Conservation (phyloP, 2,797 vertebrate genomes). For the Sebastes itinus region DNA sequence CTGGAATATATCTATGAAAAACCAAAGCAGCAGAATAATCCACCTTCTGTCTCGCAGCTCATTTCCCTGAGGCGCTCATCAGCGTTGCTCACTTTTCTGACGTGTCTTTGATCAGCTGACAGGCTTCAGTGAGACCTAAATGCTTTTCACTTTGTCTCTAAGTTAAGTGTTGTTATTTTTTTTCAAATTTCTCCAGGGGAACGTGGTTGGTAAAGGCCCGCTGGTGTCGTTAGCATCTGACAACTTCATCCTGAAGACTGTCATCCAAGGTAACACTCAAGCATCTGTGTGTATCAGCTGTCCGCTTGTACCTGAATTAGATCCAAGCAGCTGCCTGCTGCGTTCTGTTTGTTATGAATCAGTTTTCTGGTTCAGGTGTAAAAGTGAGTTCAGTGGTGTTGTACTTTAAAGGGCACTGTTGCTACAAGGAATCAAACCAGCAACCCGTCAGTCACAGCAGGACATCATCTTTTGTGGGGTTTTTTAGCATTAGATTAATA, state of each 20-base stretch:
- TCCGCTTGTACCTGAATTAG: neutral
- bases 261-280: conserved; percentile 75
- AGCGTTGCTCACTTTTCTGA: conserved; percentile 11
- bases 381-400: neutral
- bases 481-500: neutral
- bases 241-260: conserved; percentile 69
- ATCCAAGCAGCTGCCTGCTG: neutral
- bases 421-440: neutral
- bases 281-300: neutral
- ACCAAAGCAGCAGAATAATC: conserved; percentile 40
- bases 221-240: conserved; percentile 58
- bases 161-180: neutral
- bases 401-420: neutral
- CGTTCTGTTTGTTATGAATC: neutral
- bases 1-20: conserved; percentile 14
- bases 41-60: conserved; percentile 23
- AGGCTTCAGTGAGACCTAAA: conserved; percentile 15
- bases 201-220: conserved; percentile 75
- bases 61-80: conserved; percentile 38
- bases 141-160: neutral
- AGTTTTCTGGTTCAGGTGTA: neutral
- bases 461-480: neutral
- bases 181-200: conserved; percentile 65
- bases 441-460: neutral
- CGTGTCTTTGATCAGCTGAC: conserved; percentile 44